These are phyloP conservation scores for Chloropsis hardwickii DNA, from an alignment of 2,113 vertebrate genomes.

Conservation along the genomic window DNA sequence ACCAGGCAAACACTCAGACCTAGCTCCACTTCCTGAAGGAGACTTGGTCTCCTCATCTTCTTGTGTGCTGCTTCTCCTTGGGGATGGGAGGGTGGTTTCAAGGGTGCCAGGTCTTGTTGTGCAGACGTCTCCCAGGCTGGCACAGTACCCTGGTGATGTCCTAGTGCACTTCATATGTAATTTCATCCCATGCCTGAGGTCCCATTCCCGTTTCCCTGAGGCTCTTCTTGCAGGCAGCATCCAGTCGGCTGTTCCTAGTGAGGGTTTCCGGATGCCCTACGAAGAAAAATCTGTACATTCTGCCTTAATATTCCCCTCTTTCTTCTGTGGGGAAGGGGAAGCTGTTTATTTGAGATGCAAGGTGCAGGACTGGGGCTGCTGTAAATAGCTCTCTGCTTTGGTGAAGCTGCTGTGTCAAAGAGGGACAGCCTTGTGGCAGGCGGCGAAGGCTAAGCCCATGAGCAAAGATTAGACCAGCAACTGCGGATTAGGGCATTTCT, in stretches of 20 bases:
- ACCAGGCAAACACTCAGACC: neutral
- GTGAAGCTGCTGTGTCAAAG: conserved; percentile 6
- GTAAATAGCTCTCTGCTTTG: conserved; percentile 19
- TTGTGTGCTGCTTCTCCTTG: neutral
- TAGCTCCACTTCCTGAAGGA: neutral
- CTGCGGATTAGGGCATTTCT: conserved; percentile 9
- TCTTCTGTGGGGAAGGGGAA: neutral
- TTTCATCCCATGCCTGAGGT: neutral
- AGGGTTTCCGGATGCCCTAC: neutral
- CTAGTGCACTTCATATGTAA: neutral
- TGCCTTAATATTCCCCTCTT: neutral
- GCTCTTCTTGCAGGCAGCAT: neutral
- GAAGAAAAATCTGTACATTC: neutral
- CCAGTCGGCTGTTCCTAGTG: neutral
- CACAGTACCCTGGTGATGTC: neutral
- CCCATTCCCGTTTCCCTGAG: neutral
- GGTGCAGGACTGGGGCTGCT: neutral
- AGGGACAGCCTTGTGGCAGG: neutral
- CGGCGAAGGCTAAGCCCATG: neutral
- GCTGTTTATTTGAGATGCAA: neutral
- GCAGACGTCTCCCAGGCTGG: neutral
- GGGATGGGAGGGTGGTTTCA: neutral
- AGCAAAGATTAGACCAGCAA: conserved; percentile 11
- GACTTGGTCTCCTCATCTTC: neutral
- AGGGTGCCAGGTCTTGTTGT: neutral